Evolutionary conservation across 2,797 vertebrate genomes (phyloP).

Genomic region (Capromys pilorides): DNA sequence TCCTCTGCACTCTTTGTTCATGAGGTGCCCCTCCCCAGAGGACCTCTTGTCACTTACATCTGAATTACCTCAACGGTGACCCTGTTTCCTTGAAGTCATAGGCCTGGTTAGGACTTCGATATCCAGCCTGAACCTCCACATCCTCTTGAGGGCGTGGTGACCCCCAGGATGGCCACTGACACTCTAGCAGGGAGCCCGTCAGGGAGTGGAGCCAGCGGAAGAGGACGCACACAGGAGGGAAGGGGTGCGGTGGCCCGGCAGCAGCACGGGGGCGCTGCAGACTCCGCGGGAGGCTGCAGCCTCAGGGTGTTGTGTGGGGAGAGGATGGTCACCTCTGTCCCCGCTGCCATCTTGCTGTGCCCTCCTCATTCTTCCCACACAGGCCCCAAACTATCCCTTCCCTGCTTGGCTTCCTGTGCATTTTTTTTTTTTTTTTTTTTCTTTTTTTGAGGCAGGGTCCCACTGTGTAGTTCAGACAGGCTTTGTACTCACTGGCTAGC

Average conservation of each 20-base stretch:
- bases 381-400: not conserved
- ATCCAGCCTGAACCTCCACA: not conserved
- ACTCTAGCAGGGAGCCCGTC: not conserved
- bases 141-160: not conserved
- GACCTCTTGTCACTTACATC: not conserved
- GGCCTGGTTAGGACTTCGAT: rapidly evolving
- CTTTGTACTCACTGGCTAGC: not conserved
- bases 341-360: too few species aligned
- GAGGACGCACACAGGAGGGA: rapidly evolving
- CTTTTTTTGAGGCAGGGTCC: not conserved
- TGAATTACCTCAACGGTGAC: not conserved
- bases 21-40: not conserved
- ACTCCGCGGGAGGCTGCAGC: rapidly evolving
- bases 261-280: not conserved
- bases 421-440: not conserved
- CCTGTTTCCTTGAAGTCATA: not conserved
- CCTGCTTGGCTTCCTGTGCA: rapidly evolving
- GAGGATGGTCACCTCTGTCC: not conserved
- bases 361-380: not conserved
- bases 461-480: not conserved
- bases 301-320: not conserved
- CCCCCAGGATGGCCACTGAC: too few species aligned
- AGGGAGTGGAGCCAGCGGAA: not conserved
- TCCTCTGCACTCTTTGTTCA: not conserved
- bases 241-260: not conserved